Percentiles rank a stretch among this genome's conserved stretches.
phyloP scores from a whole-genome alignment of 1,140 invertebrate genomes.

The Bicyclus anynana region DNA sequence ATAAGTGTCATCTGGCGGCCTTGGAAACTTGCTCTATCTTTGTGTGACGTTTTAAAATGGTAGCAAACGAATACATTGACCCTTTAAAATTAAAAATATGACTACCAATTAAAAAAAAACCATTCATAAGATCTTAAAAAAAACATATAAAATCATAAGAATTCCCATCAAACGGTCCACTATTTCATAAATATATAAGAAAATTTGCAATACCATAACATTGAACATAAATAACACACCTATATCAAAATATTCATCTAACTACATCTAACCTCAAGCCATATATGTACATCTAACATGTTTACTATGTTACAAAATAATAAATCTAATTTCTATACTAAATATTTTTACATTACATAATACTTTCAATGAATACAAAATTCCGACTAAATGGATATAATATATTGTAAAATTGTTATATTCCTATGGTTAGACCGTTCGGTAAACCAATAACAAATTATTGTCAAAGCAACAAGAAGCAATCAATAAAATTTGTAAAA shows the following conservation, averaged over 20 bases:
- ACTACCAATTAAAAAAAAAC: no score
- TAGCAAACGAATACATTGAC: no score
- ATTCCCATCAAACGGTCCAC: background rate
- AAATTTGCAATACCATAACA: background rate
- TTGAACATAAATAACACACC: background rate
- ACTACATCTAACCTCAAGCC: slow-evolving; percentile 11
- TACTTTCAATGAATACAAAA: slow-evolving; percentile 56
- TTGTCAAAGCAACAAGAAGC: slow-evolving; percentile 50
- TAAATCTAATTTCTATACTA: slow-evolving; percentile 5
- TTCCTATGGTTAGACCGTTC: slow-evolving; percentile 23
- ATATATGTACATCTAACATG: slow-evolving; percentile 26
- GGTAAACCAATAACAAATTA: slow-evolving; percentile 34
- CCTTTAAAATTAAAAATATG: no score
- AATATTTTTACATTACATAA: slow-evolving; percentile 45
- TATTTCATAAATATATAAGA: background rate
- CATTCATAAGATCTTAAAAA: no score
- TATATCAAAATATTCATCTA: slow-evolving; percentile 9
- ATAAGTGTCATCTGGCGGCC: no score
- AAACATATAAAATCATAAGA: background rate
- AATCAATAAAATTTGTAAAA: slow-evolving; percentile 26
- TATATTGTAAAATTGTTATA: slow-evolving; percentile 26
- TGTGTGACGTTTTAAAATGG: no score
- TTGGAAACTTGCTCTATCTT: no score
- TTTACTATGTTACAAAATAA: slow-evolving; percentile 27
- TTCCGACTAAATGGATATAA: slow-evolving; percentile 27